phyloP scores from a whole-genome alignment of 2,888 invertebrate species.

The Drosophila borealis region DNA sequence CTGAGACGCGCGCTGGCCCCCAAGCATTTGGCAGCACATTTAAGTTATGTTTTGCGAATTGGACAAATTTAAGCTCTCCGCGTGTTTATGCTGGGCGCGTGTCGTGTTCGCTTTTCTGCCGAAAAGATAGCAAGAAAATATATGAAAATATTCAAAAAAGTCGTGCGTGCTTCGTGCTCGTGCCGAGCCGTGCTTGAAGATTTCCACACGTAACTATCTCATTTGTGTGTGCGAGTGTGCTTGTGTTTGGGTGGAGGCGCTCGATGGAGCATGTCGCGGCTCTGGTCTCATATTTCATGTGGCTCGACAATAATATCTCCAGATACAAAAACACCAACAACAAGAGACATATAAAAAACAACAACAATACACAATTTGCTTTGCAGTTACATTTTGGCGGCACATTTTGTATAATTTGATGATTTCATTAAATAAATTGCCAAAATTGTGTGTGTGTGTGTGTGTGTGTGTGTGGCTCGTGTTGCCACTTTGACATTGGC shows the following conservation, averaged over 20 bases:
- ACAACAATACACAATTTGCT: conserved; percentile 48
- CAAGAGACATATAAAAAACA: background rate
- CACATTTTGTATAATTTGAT: conserved; percentile 74
- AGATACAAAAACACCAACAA: conserved; percentile 16
- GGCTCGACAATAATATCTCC: conserved; percentile 39
- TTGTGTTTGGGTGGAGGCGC: conserved; percentile 12
- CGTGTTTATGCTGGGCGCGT: background rate
- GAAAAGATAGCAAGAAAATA: too few relatives aligned
- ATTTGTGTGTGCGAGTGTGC: background rate
- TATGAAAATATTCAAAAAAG: too few relatives aligned
- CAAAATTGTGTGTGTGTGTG: conserved; percentile 3
- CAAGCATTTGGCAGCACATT: conserved; percentile 29
- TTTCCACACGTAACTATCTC: too few relatives aligned
- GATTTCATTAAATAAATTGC: conserved; percentile 76
- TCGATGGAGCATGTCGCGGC: conserved; percentile 39
- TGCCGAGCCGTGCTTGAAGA: background rate
- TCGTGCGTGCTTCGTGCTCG: background rate
- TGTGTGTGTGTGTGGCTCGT: conserved; percentile 12
- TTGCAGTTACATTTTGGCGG: conserved; percentile 62
- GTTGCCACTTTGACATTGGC: conserved; percentile 23
- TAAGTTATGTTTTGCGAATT: conserved; percentile 43
- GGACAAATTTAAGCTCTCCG: conserved; percentile 18
- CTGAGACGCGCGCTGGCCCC: too few relatives aligned
- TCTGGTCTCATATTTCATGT: conserved; percentile 69
- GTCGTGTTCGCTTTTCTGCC: background rate